Evolutionary conservation across 2,113 vertebrate species (phyloP).

Genomic region (Nicator chloris): DNA sequence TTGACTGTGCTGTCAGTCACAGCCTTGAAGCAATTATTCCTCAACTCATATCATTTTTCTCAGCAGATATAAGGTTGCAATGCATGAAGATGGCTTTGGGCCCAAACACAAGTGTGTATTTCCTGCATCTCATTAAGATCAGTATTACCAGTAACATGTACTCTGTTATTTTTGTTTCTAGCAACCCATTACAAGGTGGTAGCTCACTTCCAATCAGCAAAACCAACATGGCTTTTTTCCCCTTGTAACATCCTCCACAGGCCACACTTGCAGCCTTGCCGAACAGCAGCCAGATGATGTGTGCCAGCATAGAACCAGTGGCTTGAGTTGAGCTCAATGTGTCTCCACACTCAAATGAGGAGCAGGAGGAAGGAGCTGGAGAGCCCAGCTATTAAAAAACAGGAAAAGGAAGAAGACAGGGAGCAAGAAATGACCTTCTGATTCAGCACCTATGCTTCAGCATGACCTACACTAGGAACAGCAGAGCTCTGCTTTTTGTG

Average conservation of each 20-base stretch:
- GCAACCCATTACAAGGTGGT: not conserved
- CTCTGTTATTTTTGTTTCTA: not conserved
- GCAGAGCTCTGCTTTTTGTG: not conserved
- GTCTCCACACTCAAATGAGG: not conserved
- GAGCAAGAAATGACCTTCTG: not conserved
- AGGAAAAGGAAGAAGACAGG: not conserved
- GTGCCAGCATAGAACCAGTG: not conserved
- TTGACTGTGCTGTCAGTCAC: not conserved
- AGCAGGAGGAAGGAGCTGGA: not conserved
- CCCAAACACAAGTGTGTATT: not conserved
- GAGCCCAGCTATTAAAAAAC: not conserved
- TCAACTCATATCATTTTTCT: not conserved
- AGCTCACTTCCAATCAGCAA: not conserved
- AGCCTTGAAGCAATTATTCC: not conserved
- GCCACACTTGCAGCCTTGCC: not conserved
- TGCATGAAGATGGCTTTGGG: not conserved
- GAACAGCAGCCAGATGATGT: rapidly evolving
- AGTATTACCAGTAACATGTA: not conserved
- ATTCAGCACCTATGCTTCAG: not conserved
- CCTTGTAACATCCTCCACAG: not conserved
- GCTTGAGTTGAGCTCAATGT: rapidly evolving
- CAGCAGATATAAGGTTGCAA: not conserved
- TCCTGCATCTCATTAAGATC: not conserved
- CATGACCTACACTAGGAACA: rapidly evolving
- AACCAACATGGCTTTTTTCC: not conserved